Evolutionary conservation across 2,113 vertebrate genomes (phyloP).

Genomic region (Caloenas nicobarica): DNA sequence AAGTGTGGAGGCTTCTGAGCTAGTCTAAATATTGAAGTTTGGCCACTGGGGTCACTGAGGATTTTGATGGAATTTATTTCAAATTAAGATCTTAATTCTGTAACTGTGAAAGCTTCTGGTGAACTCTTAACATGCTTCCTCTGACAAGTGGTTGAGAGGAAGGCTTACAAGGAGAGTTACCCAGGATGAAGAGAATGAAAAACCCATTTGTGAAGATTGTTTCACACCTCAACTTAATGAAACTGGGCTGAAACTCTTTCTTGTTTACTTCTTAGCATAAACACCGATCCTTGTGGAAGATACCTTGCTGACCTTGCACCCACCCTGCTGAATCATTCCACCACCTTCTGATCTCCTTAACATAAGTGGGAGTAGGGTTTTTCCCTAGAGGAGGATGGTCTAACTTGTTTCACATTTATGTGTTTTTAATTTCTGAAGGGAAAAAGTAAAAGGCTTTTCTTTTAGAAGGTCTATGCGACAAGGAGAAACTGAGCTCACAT

Average conservation of each 20-base stretch:
- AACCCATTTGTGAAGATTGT: background rate
- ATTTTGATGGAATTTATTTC: background rate
- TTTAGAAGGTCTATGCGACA: background rate
- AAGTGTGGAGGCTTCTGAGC: background rate
- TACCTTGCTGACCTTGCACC: background rate
- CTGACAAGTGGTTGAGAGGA: background rate
- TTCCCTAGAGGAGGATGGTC: background rate
- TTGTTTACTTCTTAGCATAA: constrained; percentile 16
- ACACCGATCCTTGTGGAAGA: background rate
- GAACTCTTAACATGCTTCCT: background rate
- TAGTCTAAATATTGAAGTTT: background rate
- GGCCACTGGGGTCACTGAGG: background rate
- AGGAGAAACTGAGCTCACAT: background rate
- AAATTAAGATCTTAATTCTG: background rate
- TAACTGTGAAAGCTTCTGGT: background rate
- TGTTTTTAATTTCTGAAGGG: background rate
- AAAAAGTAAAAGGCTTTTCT: background rate
- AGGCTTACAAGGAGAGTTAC: background rate
- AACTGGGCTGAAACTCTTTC: background rate
- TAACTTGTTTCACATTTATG: background rate
- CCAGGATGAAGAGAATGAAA: background rate
- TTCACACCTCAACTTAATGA: constrained; percentile 2
- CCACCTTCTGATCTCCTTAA: background rate
- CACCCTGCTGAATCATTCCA: constrained; percentile 17
- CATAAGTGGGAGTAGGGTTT: background rate